These are phyloP conservation scores for Limonius californicus DNA, from an alignment of 1,140 invertebrate genomes.

Conservation along the genomic window DNA sequence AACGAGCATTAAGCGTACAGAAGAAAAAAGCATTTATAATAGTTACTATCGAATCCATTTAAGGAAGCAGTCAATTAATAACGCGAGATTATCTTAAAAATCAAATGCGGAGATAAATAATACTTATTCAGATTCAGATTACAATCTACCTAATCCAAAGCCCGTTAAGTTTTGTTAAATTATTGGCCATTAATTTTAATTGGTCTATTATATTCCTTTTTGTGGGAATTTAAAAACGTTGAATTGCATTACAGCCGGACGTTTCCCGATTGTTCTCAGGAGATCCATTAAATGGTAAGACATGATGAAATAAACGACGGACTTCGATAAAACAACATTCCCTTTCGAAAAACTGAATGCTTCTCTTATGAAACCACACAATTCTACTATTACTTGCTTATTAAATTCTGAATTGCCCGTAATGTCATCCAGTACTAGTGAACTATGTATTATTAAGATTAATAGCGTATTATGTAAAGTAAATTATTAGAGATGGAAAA, in stretches of 20 bases:
- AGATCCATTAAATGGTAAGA: slow-evolving; percentile 22
- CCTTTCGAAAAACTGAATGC: slow-evolving; percentile 9
- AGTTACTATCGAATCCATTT: slow-evolving; percentile 12
- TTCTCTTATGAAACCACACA: slow-evolving; percentile 15
- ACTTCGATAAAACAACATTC: slow-evolving; percentile 20
- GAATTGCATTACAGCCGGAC: slow-evolving; percentile 18
- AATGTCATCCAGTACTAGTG: too few relatives aligned
- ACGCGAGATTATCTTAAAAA: slow-evolving; percentile 16
- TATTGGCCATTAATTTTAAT: slow-evolving; percentile 25
- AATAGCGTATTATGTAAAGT: too few relatives aligned
- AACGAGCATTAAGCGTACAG: not conserved
- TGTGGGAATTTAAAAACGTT: slow-evolving; percentile 13
- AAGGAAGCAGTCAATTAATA: slow-evolving; percentile 11
- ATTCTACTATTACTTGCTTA: not conserved
- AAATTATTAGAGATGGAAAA: not conserved
- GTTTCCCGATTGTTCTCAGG: slow-evolving; percentile 22
- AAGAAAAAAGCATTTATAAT: slow-evolving; percentile 2
- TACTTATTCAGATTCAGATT: slow-evolving; percentile 16
- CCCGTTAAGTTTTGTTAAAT: slow-evolving; percentile 20
- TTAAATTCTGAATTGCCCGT: too few relatives aligned
- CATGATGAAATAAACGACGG: slow-evolving; percentile 20
- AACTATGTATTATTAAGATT: too few relatives aligned
- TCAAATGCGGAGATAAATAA: slow-evolving; percentile 16
- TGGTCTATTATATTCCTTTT: slow-evolving; percentile 24
- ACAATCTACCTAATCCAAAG: slow-evolving; percentile 5